Conservation (phyloP, 2,113 vertebrate species). For the Microcebus murinus region DNA sequence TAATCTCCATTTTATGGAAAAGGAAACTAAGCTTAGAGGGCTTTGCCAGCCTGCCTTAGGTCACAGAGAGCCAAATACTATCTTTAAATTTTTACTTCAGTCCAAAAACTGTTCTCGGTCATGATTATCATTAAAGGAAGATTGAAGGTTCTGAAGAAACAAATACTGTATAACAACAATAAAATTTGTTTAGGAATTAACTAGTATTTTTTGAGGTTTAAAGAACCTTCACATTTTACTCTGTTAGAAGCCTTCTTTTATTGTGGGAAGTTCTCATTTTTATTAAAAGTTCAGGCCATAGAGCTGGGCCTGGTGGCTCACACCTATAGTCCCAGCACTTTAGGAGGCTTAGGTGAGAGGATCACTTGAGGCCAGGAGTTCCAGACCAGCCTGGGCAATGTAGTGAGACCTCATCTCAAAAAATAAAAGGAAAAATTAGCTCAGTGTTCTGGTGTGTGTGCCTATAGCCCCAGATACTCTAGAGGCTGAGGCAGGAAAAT, state of each 20-base stretch:
- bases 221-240: conserved; percentile 36
- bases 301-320: too few species aligned
- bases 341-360: too few species aligned
- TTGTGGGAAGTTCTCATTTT: conserved; percentile 4
- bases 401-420: too few species aligned
- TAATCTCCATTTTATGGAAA: conserved; percentile 46
- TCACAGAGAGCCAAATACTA: neutral
- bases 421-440: too few species aligned
- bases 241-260: neutral
- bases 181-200: conserved; percentile 24
- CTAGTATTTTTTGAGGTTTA: neutral
- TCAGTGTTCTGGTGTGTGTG: too few species aligned
- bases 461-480: too few species aligned
- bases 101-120: neutral
- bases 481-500: too few species aligned
- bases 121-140: neutral
- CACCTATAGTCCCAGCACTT: too few species aligned
- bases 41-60: neutral
- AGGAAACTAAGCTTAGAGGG: conserved; percentile 16
- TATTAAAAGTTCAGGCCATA: neutral
- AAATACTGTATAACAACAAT: conserved; percentile 8
- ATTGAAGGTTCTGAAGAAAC: neutral
- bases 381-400: too few species aligned
- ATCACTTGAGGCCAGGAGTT: too few species aligned
- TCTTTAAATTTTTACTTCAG: neutral